phyloP scores from a whole-genome alignment of 2,888 invertebrate species.

The Altica lythri region DNA sequence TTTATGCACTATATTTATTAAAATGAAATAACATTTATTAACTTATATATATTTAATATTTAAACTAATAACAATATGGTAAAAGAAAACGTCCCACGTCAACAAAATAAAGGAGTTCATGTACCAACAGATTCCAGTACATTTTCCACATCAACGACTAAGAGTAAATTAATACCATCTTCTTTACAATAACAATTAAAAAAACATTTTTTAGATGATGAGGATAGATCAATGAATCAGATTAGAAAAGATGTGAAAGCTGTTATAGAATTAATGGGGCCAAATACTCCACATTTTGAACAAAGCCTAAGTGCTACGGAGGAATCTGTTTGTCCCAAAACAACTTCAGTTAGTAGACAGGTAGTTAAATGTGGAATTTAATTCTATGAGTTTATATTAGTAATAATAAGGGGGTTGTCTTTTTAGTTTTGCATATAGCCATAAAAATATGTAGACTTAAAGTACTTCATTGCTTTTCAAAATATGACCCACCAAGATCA shows the following conservation, averaged over 20 bases:
- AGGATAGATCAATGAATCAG: constrained; percentile 20
- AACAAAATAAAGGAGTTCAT: constrained; percentile 18
- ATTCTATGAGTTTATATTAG: no score
- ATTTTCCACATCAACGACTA: background rate
- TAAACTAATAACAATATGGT: no score
- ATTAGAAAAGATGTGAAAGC: constrained; percentile 42
- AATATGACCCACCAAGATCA: no score
- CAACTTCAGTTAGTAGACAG: constrained; percentile 19
- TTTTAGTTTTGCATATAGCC: no score
- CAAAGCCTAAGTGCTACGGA: constrained; percentile 25
- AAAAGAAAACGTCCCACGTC: constrained; percentile 11
- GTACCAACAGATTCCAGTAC: background rate
- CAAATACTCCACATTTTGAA: constrained; percentile 38
- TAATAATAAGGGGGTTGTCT: no score
- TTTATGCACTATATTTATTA: no score
- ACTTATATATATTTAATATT: no score
- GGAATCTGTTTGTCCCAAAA: constrained; percentile 36
- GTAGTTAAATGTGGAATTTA: no score
- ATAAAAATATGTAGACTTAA: no score
- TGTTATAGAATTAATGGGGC: constrained; percentile 47
- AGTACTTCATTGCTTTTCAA: no score
- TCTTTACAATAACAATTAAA: background rate
- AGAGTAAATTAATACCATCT: background rate
- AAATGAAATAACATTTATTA: no score
- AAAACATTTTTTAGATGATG: background rate